Percentiles rank a stretch among this genome's conserved stretches.
Evolutionary conservation across 2,797 vertebrate species (phyloP).

Genomic region (Adrianichthys oophorus): DNA sequence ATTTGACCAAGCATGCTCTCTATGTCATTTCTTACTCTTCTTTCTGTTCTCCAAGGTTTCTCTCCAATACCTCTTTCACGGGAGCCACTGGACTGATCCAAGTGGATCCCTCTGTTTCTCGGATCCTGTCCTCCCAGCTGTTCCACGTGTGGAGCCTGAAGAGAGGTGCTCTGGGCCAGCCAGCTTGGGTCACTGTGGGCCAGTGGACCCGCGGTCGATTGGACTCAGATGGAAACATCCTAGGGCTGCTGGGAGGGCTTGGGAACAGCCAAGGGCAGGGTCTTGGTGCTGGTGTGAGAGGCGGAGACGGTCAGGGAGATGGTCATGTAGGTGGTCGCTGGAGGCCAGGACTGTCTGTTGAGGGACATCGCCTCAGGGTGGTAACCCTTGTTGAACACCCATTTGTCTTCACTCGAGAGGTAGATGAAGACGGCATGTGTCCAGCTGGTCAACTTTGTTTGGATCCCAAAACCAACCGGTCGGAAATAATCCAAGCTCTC

Average conservation of each 20-base stretch:
- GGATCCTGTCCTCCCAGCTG: constrained; percentile 79
- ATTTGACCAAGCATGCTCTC: background rate
- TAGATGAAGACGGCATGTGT: constrained; percentile 88
- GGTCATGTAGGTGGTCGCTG: constrained; percentile 61
- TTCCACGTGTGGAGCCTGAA: constrained; percentile 90
- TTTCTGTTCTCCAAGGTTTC: constrained; percentile 78
- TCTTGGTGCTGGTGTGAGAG: constrained; percentile 70
- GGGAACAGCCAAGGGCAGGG: constrained; percentile 59
- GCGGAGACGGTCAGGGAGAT: constrained; percentile 66
- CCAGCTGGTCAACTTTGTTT: constrained; percentile 90
- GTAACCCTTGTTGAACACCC: constrained; percentile 95
- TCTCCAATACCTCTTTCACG: constrained; percentile 87
- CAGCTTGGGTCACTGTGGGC: constrained; percentile 91
- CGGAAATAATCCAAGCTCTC: constrained; percentile 78
- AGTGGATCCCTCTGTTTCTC: constrained; percentile 66
- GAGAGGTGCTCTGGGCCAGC: constrained; percentile 83
- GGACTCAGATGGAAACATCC: constrained; percentile 79
- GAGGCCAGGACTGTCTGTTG: constrained; percentile 73
- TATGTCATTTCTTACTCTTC: constrained; percentile 17
- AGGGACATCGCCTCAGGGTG: constrained; percentile 80
- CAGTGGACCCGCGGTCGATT: constrained; percentile 83
- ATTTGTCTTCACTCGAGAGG: constrained; percentile 89
- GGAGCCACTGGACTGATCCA: constrained; percentile 84
- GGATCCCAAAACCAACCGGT: constrained; percentile 85
- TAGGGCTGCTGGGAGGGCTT: constrained; percentile 71